Evolutionary conservation across 2,113 vertebrate genomes (phyloP).

Genomic region (Coptodon rendalli): DNA sequence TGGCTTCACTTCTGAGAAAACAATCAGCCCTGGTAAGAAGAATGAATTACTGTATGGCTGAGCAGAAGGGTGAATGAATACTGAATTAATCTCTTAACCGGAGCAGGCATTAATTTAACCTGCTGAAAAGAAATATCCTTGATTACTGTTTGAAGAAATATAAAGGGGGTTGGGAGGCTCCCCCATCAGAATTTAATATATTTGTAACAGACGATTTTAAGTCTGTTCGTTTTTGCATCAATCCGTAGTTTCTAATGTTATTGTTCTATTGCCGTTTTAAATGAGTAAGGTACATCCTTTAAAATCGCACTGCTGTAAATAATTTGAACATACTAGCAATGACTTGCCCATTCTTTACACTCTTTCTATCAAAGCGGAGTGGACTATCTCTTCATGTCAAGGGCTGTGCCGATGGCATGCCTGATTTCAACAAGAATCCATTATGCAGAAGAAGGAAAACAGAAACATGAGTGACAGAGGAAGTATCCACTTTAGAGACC

Average conservation of each 20-base stretch:
- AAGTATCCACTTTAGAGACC: not conserved
- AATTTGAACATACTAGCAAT: not conserved
- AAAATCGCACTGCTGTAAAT: not conserved
- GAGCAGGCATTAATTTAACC: not conserved
- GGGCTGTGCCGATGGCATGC: not conserved
- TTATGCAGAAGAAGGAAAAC: not conserved
- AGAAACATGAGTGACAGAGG: not conserved
- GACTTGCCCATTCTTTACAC: not conserved
- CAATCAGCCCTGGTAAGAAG: constrained; percentile 59
- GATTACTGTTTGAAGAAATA: not conserved
- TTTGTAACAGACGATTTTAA: not conserved
- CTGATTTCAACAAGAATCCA: not conserved
- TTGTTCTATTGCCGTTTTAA: not conserved
- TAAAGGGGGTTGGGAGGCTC: not conserved
- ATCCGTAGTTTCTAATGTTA: not conserved
- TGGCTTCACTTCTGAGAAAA: constrained; percentile 65
- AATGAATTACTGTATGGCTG: not conserved
- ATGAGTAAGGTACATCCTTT: not conserved
- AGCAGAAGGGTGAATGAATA: not conserved
- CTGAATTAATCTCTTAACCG: not conserved
- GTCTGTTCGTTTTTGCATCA: not conserved
- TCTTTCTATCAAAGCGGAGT: not conserved
- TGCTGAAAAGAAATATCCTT: not conserved
- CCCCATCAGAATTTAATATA: not conserved
- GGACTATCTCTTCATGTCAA: not conserved